Base-by-base conservation (phyloP, 1,140 invertebrate species). In the Drosophila ananassae region DNA sequence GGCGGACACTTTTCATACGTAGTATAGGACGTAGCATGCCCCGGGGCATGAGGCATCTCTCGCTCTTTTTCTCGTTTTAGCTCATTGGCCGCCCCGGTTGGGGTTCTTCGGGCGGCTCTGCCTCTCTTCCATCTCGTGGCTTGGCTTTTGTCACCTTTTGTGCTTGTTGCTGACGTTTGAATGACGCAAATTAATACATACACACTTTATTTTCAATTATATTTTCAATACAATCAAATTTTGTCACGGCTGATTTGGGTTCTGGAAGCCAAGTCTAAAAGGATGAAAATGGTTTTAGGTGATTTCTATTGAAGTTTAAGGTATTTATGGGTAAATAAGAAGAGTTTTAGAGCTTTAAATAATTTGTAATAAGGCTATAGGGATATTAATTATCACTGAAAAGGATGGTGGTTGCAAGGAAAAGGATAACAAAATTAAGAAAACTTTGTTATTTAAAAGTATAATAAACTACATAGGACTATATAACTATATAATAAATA, bases 111-210 rank as follows among this genome's bases (percentile, higher is more conserved):
- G n/a, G 41, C 41, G 41, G 13, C 47, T 17, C 5, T 25, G 41
- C 41, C 47, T 17, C 5, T 25, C 21, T 22, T 10, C 12, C 24
- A 22, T 12, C 62, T 47, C 54, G 67, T 30, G 7, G 39, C 34
- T 68, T 56, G 34, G 72, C 77, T 51, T 84, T 83, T 83, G 77
- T 80, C 80, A 77, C 72, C 80, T 84, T 73, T 84, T 64, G 59
- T 69, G 57, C 47, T 77, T 75, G 76, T 50, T 59, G 54, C 59
- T 83, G 80, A 76, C 67, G 39, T 72, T 76, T 69, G 67, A 73
- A 59, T 76, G 80, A 84, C 77, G 77, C 64, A 85, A 77, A 80
- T 84, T 80, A 85, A 80, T 84, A 77, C 63, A 84, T 60, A 84
- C 77, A 75, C 57, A 79, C 76, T 62, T 58, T 50, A 48, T 30